Conservation (phyloP, 2,797 vertebrate genomes). For the Micropoecilia bifurca region DNA sequence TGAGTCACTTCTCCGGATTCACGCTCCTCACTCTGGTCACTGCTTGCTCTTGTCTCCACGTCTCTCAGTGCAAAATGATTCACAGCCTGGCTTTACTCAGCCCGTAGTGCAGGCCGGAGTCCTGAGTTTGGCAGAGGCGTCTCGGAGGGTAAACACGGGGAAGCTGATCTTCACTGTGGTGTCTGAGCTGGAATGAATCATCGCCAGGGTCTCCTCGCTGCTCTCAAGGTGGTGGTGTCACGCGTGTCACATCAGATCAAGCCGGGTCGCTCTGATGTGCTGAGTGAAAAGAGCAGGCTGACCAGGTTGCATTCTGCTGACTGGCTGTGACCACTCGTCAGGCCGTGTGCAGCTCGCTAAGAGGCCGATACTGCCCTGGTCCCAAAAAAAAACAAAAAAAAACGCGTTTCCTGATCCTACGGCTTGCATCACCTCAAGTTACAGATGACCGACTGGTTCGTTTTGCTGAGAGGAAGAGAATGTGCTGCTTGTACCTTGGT, state of each 20-base stretch:
- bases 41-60: slow-evolving; percentile 49
- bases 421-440: slow-evolving; percentile 47
- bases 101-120: slow-evolving; percentile 44
- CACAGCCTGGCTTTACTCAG: slow-evolving; percentile 34
- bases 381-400: slow-evolving; percentile 1
- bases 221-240: slow-evolving; percentile 70
- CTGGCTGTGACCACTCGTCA: slow-evolving; percentile 59
- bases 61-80: slow-evolving; percentile 52
- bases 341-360: slow-evolving; percentile 47
- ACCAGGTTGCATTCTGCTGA: slow-evolving; percentile 72
- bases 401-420: slow-evolving; percentile 36
- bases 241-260: slow-evolving; percentile 66
- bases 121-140: slow-evolving; percentile 51
- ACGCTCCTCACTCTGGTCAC: slow-evolving; percentile 45
- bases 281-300: slow-evolving; percentile 53
- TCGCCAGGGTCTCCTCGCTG: slow-evolving; percentile 54
- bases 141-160: slow-evolving; percentile 64
- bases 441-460: slow-evolving; percentile 45
- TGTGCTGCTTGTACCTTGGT: slow-evolving; percentile 48
- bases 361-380: slow-evolving; percentile 41
- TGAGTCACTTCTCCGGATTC: slow-evolving; percentile 58
- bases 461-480: slow-evolving; percentile 51
- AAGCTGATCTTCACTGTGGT: slow-evolving; percentile 52
- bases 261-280: slow-evolving; percentile 54
- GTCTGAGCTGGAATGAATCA: slow-evolving; percentile 60